Base-by-base conservation (phyloP, 2,113 vertebrate genomes). In the Camelus bactrianus region DNA sequence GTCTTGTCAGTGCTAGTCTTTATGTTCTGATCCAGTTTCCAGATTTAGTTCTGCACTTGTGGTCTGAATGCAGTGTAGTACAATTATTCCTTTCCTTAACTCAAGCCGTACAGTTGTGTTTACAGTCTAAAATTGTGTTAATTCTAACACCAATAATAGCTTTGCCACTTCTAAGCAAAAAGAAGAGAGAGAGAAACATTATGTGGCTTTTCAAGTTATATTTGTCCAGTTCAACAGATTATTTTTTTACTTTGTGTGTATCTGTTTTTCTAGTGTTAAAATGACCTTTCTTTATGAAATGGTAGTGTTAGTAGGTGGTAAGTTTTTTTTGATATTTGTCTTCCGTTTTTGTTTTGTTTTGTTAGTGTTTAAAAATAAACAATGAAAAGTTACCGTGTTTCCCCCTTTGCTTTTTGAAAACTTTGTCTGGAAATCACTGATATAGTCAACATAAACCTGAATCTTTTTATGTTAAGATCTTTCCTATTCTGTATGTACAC, bases 271-370 rank as follows among this genome's bases (percentile, higher is more conserved):
- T 83, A 64, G 60, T 89, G 42, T 95, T 91, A 83, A 89, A 89
- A 81, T 91, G 32, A 13, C 19, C 64, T 75, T 89, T 70, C 38
- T 96, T 82, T 69, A 70, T 92, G 32, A 90, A 95, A 93, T 91
- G 3, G 81, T 70, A 58, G 32, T 87, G 15, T 89, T 85, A 79
- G 35, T 56, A 79, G 32, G 48, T 72, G 26, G 0, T 94, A 84
- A 84, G 19, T 50, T 96, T 87, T 79, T 87, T 89, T 81, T 56
- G n/a, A 42, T 94, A 28, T 16, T 81, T 73, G 2, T 54, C 8
- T 17, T 95, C 58, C 3, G 19, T 8, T 96, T 89, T 94, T 70
- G 81, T 84, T 69, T 81, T 65, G 8, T 91, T 94, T 86, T 75
- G 7, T 56, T 93, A 3, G 2, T 85, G 11, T 87, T 86, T 14